These are phyloP conservation scores for Eudorcas thomsonii DNA, from an alignment of 2,113 vertebrate species.

Conservation along the genomic window DNA sequence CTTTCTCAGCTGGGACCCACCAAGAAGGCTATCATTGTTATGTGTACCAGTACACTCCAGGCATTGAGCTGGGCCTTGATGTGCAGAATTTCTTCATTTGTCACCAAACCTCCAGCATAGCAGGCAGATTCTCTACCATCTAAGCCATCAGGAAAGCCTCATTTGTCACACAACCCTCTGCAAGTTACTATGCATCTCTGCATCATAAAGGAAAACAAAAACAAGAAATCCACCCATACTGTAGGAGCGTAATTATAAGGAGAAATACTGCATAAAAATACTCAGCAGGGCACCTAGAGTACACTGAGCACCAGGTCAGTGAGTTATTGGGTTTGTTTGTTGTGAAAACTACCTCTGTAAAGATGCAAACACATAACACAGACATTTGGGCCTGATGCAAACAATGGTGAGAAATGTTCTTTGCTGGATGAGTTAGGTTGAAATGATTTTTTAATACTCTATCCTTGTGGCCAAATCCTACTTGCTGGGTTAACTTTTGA, in stretches of 20 bases:
- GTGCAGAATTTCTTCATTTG: background rate
- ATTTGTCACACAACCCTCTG: background rate
- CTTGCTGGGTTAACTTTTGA: conserved; percentile 39
- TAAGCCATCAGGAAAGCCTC: background rate
- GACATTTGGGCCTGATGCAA: background rate
- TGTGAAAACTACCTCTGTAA: background rate
- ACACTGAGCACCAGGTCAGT: background rate
- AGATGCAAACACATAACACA: background rate
- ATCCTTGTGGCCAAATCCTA: conserved; percentile 41
- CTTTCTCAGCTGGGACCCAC: background rate
- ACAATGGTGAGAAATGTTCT: background rate
- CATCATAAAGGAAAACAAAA: background rate
- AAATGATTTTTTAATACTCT: conserved; percentile 34
- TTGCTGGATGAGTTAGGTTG: background rate
- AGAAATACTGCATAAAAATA: background rate
- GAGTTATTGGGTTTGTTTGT: background rate
- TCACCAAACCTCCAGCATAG: background rate
- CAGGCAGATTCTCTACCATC: background rate
- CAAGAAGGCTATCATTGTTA: background rate
- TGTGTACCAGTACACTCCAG: accelerated
- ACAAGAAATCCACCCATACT: background rate
- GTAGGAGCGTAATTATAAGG: background rate
- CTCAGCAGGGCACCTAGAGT: background rate
- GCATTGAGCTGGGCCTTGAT: accelerated
- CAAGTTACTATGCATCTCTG: background rate